Evolutionary conservation across 2,797 vertebrate genomes (phyloP).

Genomic region (Malurus splendens): DNA sequence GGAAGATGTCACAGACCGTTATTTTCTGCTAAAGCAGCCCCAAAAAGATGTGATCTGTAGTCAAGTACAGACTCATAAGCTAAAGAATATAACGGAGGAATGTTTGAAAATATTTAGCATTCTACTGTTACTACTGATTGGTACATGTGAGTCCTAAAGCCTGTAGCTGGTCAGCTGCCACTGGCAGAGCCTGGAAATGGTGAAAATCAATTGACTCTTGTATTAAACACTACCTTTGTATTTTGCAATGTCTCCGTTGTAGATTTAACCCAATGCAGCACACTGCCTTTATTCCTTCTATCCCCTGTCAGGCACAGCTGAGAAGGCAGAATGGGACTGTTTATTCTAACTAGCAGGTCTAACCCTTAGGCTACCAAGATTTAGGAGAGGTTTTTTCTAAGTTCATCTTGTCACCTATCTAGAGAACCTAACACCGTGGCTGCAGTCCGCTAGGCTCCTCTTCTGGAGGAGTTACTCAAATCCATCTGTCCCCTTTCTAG

Average conservation of each 20-base stretch:
- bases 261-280: neutral
- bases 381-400: neutral
- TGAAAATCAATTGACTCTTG: neutral
- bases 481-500: neutral
- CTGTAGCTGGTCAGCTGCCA: neutral
- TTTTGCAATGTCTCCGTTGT: neutral
- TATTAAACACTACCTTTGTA: neutral
- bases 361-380: neutral
- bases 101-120: neutral
- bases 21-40: neutral
- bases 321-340: neutral
- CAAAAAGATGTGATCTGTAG: neutral
- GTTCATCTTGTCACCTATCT: rapidly evolving
- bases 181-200: neutral
- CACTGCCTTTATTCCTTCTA: neutral
- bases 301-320: neutral
- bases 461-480: neutral
- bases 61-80: rapidly evolving
- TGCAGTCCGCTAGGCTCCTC: rapidly evolving
- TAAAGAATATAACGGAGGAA: neutral
- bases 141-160: neutral
- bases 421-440: neutral
- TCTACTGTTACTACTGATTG: rapidly evolving
- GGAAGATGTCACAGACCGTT: neutral
- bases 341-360: neutral